A percentile compares a stretch with the other conserved stretches of the same genome.
These are phyloP conservation scores for Argya squamiceps DNA, from an alignment of 2,797 vertebrate genomes.

Conservation along the genomic window DNA sequence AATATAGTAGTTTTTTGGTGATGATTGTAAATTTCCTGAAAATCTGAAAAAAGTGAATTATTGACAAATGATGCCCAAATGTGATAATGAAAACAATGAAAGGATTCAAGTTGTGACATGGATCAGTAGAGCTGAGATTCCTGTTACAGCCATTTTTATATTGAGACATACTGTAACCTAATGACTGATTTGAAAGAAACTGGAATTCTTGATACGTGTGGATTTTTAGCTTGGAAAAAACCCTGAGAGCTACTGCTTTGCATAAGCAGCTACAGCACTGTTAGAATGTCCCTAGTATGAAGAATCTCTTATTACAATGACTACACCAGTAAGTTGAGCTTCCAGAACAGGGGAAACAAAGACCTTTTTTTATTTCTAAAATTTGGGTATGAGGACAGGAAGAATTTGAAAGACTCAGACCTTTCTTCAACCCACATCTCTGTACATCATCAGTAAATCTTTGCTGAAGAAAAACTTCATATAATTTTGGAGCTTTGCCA, in stretches of 20 bases:
- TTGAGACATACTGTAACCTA: neutral
- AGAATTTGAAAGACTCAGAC: neutral
- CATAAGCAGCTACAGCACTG: neutral
- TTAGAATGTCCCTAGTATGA: neutral
- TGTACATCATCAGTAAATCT: neutral
- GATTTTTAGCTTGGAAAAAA: neutral
- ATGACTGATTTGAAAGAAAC: neutral
- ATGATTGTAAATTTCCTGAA: neutral
- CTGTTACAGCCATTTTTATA: neutral
- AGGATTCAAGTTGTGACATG: neutral
- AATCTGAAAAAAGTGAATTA: neutral
- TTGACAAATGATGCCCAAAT: neutral
- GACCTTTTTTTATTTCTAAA: neutral
- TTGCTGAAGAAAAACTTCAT: slow-evolving; percentile 2
- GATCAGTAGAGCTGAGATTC: neutral
- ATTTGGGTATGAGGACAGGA: neutral
- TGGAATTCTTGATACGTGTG: neutral
- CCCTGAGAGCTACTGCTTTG: neutral
- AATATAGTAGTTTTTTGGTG: neutral
- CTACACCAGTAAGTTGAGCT: neutral
- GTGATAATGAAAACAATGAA: neutral
- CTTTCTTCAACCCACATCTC: neutral
- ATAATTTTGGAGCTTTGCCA: neutral
- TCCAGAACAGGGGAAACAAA: neutral
- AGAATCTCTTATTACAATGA: neutral